Base-by-base conservation (phyloP, 2,888 invertebrate genomes). In the Gnatocerus cornutus region DNA sequence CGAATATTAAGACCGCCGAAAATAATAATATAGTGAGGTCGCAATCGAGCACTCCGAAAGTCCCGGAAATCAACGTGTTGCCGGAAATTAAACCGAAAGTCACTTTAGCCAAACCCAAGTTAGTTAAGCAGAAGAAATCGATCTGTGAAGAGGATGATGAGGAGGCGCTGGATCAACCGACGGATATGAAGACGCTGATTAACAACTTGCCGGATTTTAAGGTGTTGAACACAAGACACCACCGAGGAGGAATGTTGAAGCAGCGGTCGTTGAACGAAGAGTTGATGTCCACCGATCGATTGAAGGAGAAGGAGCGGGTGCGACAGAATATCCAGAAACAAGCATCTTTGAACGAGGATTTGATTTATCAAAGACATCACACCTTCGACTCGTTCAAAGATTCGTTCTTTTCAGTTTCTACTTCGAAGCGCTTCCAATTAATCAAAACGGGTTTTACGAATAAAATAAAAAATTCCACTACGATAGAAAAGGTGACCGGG, bases 231-330 rank as follows among this genome's bases (percentile, higher is more conserved):
- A 29, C 33, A 9, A 85, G 73, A 59, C 70, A 86, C 9, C 73
- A 76, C 21, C 87, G 89, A 75, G 89, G 89, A 37, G 90, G 89
- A 27, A 91, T 92, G 5, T 87, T 90, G 72, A 94, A 96, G 80
- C 96, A 96, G 83, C 92, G 93, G 73, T 96, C 96, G 0, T 88
- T 96, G 70, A 96, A 96, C 80, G 96, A 96, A 82, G 96, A 96
- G 82, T 86, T 95, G 9, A 94, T 96, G 92, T 95, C 94, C 1
- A 91, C 91, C n/a, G 95, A 95, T 78, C 87, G 96, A 63, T 84
- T 95, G 78, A 86, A 92, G 70, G 96, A 96, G 82, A 95, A 95
- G 78, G 95, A 95, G 81, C 88, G 89, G 52, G 89, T 96, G 13
- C 88, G 93, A 67, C 92, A 91, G 79, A 93, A 95, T 80, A 95